These are phyloP conservation scores for Aphidoletes aphidimyza DNA, from an alignment of 2,888 invertebrate species.

Conservation along the genomic window DNA sequence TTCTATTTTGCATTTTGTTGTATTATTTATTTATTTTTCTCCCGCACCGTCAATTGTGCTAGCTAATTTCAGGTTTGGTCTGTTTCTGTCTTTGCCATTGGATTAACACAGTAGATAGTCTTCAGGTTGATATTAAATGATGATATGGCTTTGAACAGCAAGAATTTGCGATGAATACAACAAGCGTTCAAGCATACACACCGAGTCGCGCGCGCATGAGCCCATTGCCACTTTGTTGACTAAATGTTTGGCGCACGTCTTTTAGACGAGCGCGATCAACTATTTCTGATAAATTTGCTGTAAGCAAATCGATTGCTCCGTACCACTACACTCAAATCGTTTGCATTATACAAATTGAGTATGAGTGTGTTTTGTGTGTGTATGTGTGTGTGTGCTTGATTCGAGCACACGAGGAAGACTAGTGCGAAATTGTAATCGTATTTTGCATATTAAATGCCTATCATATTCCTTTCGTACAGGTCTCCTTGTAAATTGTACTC, in stretches of 20 bases:
- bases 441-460: slow-evolving; percentile 49
- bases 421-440: slow-evolving; percentile 12
- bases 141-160: too few species aligned
- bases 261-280: not conserved
- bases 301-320: slow-evolving; percentile 44
- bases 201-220: not conserved
- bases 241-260: slow-evolving; percentile 31
- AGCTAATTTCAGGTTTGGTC: slow-evolving; percentile 29
- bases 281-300: slow-evolving; percentile 47
- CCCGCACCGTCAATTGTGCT: slow-evolving; percentile 25
- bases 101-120: not conserved
- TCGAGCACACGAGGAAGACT: not conserved
- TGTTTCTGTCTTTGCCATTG: not conserved
- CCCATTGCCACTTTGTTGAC: not conserved
- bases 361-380: not conserved
- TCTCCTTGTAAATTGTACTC: not conserved
- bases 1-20: not conserved
- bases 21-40: slow-evolving; percentile 10
- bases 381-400: not conserved
- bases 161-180: not conserved
- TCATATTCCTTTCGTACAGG: slow-evolving; percentile 14
- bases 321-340: too few species aligned
- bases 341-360: too few species aligned
- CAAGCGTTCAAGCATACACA: not conserved
- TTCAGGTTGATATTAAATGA: not conserved